Evolutionary conservation across 2,113 vertebrate genomes (phyloP), one percentile per base, ranked within the genome.

Genomic region (Pseudorectes ferrugineus): DNA sequence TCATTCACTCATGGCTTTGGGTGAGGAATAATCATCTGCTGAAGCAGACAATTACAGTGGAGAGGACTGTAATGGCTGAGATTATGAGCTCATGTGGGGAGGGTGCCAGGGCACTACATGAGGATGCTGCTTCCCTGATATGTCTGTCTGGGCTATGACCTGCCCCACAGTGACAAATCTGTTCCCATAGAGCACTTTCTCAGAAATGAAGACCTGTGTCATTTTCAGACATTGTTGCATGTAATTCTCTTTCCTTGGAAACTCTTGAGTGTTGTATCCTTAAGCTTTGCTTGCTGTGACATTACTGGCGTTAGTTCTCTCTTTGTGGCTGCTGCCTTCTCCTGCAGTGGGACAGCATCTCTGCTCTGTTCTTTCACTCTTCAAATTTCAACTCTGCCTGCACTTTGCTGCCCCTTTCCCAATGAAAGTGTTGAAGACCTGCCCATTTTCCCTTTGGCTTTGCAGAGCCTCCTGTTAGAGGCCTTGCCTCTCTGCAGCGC

Each of bases 131-230:
- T 76, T 45, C 48, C 58, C 38, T 1, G 19, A 9, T 24, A 0
- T 4, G 4, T 49, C 68, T 52, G 14, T 18, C 46, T 72, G 1
- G 0, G 68, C 5, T 62, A 0, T 0, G 6, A 18, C 20, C 42
- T 75, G 42, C 13, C 36, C 16, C 21, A 8, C 15, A 22, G 54
- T 70, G 62, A 63, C 31, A 87, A 36, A 67, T 42, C 25, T 20
- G n/a, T 17, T 59, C 46, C 29, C 15, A 10, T 1, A 2, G 54
- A 36, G 80, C 3, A 1, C 45, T n/a, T 72, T 15, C 35, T 17
- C 52, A 54, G 71, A 45, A 75, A 38, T 46, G 10, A n/a, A 31
- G 31, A 40, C 35, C 51, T 1, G 1, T 36, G 9, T 40, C 3
- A 3, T 84, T 84, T 86, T 46, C 33, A 51, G 51, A 14, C 15